Evolutionary conservation across 2,888 invertebrate species (phyloP), one percentile per base, ranked within the genome.

Genomic region (Bellardia bayeri): DNA sequence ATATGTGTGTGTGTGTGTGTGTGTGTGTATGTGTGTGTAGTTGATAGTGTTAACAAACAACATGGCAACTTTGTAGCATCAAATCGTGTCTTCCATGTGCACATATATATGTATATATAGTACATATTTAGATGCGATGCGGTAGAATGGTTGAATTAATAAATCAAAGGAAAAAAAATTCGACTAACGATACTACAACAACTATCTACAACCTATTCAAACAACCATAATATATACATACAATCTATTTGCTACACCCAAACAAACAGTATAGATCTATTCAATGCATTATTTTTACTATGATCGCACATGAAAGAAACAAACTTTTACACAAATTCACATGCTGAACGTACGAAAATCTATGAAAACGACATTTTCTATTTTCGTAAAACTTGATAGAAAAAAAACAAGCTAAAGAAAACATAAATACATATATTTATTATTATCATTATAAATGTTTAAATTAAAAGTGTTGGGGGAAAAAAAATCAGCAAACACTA

Each of bases 151-250:
- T 69, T 76, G 82, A 85, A 64, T 83, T 81, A 85, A 87, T 87
- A 87, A 88, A 85, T 85, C 85, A 88, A 82, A 71, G 56, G 45
- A 76, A 85, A 69, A 85, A 69, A 83, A 79, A 78, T 68, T 74
- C 71, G 40, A 84, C 37, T 14, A 82, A 66, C 40, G 51, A 71
- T 6, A 71, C 23, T 23, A 23, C 23, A 23, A 23, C 23, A 23
- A 23, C 23, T 23, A 11, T 23, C 42, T 9, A 23, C n/a, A n/a
- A n/a, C 11, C 8, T 37, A 33, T 16, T 16, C 45, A 16, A 81
- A 63, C 63, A 74, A 37, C 40, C 11, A 1, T 23, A 51, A 56
- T 71, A 84, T 45, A 56, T 40, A 56, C 56, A 16, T 33, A 66
- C 30, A 40, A 56, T 9, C 45, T 69, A 14, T 61, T 42, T 45